Percentiles rank a stretch among this genome's conserved stretches.
Evolutionary conservation across 2,888 invertebrate species (phyloP).

Genomic region (Lasioglossum vierecki): DNA sequence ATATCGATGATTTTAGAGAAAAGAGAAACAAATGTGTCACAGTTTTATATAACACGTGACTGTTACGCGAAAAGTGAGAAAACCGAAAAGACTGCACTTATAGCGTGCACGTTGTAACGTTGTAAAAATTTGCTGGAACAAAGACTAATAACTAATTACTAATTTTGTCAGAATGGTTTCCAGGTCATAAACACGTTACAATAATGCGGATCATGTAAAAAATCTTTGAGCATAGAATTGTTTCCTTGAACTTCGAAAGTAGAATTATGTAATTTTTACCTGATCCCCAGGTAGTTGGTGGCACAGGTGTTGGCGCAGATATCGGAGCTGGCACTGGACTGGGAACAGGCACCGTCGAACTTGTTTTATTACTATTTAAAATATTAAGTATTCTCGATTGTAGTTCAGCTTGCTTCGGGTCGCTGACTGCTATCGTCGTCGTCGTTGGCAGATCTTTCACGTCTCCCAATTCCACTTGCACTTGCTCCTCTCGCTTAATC

Average conservation of each 20-base stretch:
- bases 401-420: slow-evolving; percentile 88
- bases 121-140: slow-evolving; percentile 17
- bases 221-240: background rate
- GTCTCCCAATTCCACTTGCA: slow-evolving; percentile 90
- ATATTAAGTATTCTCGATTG: slow-evolving; percentile 92
- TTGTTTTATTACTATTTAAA: slow-evolving; percentile 86
- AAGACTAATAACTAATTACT: background rate
- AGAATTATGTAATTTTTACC: slow-evolving; percentile 73
- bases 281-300: slow-evolving; percentile 78
- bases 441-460: slow-evolving; percentile 85
- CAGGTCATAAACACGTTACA: slow-evolving; percentile 15
- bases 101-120: background rate
- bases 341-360: slow-evolving; percentile 77
- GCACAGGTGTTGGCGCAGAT: slow-evolving; percentile 73
- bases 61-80: background rate
- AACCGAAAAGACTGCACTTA: slow-evolving; percentile 14
- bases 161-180: background rate
- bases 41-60: background rate
- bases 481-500: slow-evolving; percentile 90
- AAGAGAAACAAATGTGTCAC: slow-evolving; percentile 1
- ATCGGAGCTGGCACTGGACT: slow-evolving; percentile 82
- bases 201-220: slow-evolving; percentile 16
- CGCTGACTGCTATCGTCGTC: slow-evolving; percentile 84
- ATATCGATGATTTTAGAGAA: slow-evolving; percentile 9
- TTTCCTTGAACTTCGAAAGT: background rate